Conservation (phyloP, 2,113 vertebrate species). For the Triplophysa rosa region DNA sequence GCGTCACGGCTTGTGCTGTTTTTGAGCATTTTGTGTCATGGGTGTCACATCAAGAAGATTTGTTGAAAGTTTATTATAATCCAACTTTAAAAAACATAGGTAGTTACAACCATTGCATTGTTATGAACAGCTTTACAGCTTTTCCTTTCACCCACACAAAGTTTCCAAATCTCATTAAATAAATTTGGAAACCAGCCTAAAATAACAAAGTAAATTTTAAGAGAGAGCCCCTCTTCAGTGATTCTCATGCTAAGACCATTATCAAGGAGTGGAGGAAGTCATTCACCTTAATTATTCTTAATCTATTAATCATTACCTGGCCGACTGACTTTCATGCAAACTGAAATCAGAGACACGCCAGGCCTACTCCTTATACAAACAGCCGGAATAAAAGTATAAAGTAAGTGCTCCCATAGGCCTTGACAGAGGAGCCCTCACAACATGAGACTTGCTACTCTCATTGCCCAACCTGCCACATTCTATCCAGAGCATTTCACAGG, state of each 20-base stretch:
- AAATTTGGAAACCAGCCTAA: slow-evolving; percentile 33
- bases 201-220: slow-evolving; percentile 31
- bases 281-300: slow-evolving; percentile 37
- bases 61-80: too few relatives aligned
- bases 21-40: too few relatives aligned
- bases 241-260: slow-evolving; percentile 26
- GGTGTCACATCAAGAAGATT: too few relatives aligned
- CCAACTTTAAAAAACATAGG: too few relatives aligned
- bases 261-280: slow-evolving; percentile 40
- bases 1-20: not conserved
- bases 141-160: not conserved
- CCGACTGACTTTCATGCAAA: slow-evolving; percentile 50
- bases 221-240: slow-evolving; percentile 2
- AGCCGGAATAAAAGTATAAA: slow-evolving; percentile 57
- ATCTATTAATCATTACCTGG: slow-evolving; percentile 62
- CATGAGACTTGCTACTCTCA: slow-evolving; percentile 46
- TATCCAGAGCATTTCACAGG: slow-evolving; percentile 62
- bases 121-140: not conserved
- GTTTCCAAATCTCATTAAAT: slow-evolving; percentile 31
- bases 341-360: slow-evolving; percentile 55
- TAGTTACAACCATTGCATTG: not conserved
- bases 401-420: slow-evolving; percentile 53
- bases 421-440: slow-evolving; percentile 34
- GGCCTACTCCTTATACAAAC: slow-evolving; percentile 72
- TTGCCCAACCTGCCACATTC: slow-evolving; percentile 52